Evolutionary conservation across 2,797 vertebrate species (phyloP).

Genomic region (Alcedo atthis): DNA sequence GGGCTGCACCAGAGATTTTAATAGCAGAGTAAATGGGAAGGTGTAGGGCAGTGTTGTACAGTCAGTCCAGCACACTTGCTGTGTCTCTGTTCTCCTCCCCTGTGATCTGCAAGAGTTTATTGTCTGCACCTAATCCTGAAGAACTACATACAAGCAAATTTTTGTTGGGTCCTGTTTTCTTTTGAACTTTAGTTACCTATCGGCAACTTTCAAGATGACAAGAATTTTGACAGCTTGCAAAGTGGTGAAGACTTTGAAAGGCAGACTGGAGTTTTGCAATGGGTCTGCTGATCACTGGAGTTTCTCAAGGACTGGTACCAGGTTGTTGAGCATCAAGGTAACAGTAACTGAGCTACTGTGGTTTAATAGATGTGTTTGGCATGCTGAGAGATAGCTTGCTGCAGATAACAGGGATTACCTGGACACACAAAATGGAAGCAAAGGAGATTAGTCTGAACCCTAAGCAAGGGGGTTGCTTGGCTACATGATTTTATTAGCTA

Average conservation of each 20-base stretch:
- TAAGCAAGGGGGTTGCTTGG: background rate
- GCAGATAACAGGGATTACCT: background rate
- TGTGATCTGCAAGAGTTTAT: background rate
- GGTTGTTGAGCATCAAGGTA: conserved; percentile 88
- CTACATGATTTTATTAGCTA: background rate
- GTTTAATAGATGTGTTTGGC: background rate
- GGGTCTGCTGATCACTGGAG: conserved; percentile 58
- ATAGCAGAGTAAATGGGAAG: conserved; percentile 70
- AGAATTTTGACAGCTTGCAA: conserved; percentile 86
- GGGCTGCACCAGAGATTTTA: conserved; percentile 62
- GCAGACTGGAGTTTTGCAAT: conserved; percentile 73
- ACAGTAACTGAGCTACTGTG: background rate
- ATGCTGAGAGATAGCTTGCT: conserved; percentile 18
- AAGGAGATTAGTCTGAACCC: conserved; percentile 3
- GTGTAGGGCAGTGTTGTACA: background rate
- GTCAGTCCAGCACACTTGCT: background rate
- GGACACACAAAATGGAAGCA: background rate
- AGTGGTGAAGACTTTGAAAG: conserved; percentile 81
- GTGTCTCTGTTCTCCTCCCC: conserved; percentile 5
- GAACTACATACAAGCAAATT: conserved; percentile 7
- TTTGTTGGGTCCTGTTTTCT: conserved; percentile 2
- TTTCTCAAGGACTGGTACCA: conserved; percentile 74
- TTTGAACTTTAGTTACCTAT: conserved; percentile 28
- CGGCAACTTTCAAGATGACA: conserved; percentile 80
- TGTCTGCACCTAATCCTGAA: background rate